These are phyloP conservation scores for Mellilla xanthometata DNA, from an alignment of 2,888 invertebrate genomes.

Conservation along the genomic window DNA sequence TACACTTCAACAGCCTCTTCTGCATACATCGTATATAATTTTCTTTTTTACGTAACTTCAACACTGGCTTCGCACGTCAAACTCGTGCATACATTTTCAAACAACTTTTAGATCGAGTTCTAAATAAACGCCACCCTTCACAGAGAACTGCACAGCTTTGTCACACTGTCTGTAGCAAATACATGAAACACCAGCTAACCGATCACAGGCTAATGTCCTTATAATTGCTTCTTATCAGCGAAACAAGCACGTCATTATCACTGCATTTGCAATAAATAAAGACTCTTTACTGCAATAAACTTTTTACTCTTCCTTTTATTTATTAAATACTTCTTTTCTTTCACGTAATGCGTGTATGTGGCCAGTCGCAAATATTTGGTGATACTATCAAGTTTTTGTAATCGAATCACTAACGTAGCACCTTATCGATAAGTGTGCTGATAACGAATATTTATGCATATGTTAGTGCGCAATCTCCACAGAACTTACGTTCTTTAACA, in stretches of 20 bases:
- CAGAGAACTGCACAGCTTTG: constrained; percentile 1
- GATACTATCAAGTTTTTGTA: constrained; percentile 20
- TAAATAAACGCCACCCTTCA: not conserved
- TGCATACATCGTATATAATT: constrained; percentile 46
- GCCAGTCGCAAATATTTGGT: constrained; percentile 13
- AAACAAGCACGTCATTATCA: constrained; percentile 3
- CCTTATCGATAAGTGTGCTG: constrained; percentile 25
- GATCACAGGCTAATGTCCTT: constrained; percentile 28
- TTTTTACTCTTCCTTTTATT: not conserved
- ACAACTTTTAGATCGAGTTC: no score
- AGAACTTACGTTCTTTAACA: not conserved
- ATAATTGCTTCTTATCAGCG: constrained; percentile 28
- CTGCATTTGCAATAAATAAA: constrained; percentile 18
- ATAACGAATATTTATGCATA: constrained; percentile 25
- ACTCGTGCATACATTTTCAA: not conserved
- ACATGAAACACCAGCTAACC: constrained; percentile 7
- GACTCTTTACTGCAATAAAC: constrained; percentile 2
- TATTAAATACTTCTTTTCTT: not conserved
- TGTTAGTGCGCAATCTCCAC: constrained; percentile 7
- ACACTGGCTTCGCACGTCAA: not conserved
- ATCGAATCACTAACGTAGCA: constrained; percentile 10
- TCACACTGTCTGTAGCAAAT: constrained; percentile 11
- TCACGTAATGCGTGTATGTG: constrained; percentile 3
- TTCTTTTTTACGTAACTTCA: not conserved
- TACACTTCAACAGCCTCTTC: constrained; percentile 66